Evolutionary conservation across 2,888 invertebrate genomes (phyloP).

Genomic region (Epiblema foenella): DNA sequence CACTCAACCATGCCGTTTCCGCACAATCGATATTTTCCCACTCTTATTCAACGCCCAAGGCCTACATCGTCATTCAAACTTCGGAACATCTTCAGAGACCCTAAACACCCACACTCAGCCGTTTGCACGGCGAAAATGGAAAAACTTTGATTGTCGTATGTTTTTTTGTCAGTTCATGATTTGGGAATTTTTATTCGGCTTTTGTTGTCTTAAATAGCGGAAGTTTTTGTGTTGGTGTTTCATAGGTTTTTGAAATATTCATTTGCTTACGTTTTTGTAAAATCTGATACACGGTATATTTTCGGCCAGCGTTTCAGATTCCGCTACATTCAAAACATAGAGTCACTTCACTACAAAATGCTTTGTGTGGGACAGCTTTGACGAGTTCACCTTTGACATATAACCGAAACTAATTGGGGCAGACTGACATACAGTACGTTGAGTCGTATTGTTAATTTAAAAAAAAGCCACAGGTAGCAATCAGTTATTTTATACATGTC

Average conservation of each 20-base stretch:
- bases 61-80: conserved; percentile 41
- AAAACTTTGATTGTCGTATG: conserved; percentile 78
- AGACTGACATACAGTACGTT: conserved; percentile 19
- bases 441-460: conserved; percentile 18
- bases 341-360: conserved; percentile 27
- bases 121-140: conserved; percentile 73
- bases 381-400: conserved; percentile 52
- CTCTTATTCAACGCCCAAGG: conserved; percentile 29
- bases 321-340: conserved; percentile 1
- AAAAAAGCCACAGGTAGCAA: conserved; percentile 16
- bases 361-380: conserved; percentile 25
- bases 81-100: conserved; percentile 25
- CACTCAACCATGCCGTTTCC: conserved; percentile 14
- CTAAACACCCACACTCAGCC: conserved; percentile 48
- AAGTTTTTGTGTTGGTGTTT: conserved; percentile 47
- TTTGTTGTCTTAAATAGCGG: conserved; percentile 49
- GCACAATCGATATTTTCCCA: conserved; percentile 18
- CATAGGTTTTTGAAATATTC: conserved; percentile 35
- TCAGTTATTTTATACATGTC: background rate
- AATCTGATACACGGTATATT: background rate
- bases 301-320: background rate
- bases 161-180: conserved; percentile 75
- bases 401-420: conserved; percentile 55
- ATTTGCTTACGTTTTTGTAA: conserved; percentile 4
- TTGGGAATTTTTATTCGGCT: conserved; percentile 68